These are phyloP conservation scores for Sitta europaea DNA, from an alignment of 2,113 vertebrate species.

Conservation along the genomic window DNA sequence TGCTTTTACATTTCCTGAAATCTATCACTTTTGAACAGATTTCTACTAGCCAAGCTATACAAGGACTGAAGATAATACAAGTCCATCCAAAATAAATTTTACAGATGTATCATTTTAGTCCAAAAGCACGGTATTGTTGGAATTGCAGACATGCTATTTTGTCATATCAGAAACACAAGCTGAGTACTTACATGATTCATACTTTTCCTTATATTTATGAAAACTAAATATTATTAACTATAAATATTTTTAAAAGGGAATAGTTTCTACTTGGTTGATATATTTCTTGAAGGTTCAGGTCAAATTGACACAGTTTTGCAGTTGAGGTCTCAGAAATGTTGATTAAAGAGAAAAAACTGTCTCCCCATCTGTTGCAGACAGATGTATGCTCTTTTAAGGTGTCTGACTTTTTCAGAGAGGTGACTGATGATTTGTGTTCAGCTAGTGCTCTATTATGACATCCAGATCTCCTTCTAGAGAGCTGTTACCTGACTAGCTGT, in stretches of 20 bases:
- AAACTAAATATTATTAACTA: background rate
- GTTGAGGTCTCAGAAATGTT: background rate
- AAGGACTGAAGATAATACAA: background rate
- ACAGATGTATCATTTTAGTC: background rate
- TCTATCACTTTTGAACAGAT: background rate
- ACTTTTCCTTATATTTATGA: background rate
- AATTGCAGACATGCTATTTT: background rate
- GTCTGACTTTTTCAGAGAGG: background rate
- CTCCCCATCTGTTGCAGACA: background rate
- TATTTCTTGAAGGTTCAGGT: background rate
- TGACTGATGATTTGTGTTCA: background rate
- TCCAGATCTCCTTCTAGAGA: background rate
- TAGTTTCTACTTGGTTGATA: background rate
- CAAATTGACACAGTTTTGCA: background rate
- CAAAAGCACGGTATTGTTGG: background rate
- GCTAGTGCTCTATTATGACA: background rate
- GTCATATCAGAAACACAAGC: background rate
- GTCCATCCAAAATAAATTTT: background rate
- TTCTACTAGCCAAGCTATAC: background rate
- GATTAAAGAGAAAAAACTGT: background rate
- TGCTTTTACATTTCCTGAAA: background rate
- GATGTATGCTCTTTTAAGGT: background rate
- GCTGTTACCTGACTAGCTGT: background rate
- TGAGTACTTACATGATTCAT: fast-evolving
- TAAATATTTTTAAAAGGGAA: background rate